Evolutionary conservation across 35 echinoderm and acorn worm species (phyloP), one percentile per base, ranked within the genome.

Genomic region (Lytechinus pictus): DNA sequence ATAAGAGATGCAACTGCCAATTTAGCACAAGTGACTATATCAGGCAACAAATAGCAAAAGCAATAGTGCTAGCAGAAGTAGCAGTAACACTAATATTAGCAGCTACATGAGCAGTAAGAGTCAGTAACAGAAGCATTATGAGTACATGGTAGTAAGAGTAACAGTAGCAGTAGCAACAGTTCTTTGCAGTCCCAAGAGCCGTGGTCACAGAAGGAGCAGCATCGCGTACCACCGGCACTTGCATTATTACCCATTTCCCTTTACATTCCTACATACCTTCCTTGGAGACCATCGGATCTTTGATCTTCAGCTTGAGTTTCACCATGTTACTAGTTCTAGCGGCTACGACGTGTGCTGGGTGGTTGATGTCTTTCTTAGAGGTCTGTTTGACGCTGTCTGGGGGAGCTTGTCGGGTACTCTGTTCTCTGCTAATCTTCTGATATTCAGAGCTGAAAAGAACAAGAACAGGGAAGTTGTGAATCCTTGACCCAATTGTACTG

Each of bases 301-400:
- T 95, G 4, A 99, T 93, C 95, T 98, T 98, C 9, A 99, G 71
- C 95, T 99, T 99, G 8, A 99, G 94, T 86, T 97, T 98, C 33
- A 96, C 96, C 97, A 99, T 98, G 52, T 91, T 96, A 28, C 95
- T 97, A 86, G 94, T 97, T 72, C 98, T 95, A 27, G 98, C 96
- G 14, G 94, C 91, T 44, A 98, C 97, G 24, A 96, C 27, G 24
- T 99, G 96, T 27, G 95, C 92, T n/a, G 98, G 98, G 57, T 99
- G 97, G 94, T 97, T 92, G 21, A 99, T 95, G 24, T 87, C 61
- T 94, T 97, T 99, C 57, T 60, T 97, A 53, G 94, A 86, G 3
- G 87, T 13, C 54, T 96, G 28, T 24, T 94, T 54, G 3, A 86
- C n/a, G 4, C 54, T 9, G 44, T 95, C 94, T 13, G 94, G 87